phyloP scores from a whole-genome alignment of 2,113 vertebrate species.

The Polypterus bichir region DNA sequence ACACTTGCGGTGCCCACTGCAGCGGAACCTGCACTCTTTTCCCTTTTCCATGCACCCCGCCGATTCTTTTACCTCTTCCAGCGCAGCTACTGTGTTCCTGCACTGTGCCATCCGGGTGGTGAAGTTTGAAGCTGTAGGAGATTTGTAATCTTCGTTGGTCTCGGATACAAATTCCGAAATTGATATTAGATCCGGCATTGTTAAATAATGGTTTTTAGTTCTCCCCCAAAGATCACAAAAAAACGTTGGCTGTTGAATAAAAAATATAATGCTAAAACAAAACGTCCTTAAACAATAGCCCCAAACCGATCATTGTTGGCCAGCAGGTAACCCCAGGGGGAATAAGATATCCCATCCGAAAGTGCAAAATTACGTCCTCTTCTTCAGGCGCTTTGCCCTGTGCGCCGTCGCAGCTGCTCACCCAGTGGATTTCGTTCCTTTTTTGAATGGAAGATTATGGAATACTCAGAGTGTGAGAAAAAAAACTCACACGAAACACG shows the following conservation, averaged over 20 bases:
- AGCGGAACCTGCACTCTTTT: not conserved
- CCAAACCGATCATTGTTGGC: too few species aligned
- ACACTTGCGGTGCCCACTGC: not conserved
- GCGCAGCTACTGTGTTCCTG: slow-evolving; percentile 69
- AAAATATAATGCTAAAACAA: too few species aligned
- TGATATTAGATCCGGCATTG: slow-evolving; percentile 76
- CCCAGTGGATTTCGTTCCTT: too few species aligned
- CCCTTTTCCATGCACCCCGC: not conserved
- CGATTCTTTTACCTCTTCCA: slow-evolving; percentile 71
- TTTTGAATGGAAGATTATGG: too few species aligned
- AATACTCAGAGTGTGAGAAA: too few species aligned
- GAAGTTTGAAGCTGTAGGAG: slow-evolving; percentile 88
- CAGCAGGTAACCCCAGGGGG: too few species aligned
- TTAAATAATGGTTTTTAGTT: not conserved
- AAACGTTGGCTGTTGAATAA: not conserved
- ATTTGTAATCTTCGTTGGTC: slow-evolving; percentile 87
- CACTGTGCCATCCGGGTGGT: slow-evolving; percentile 76
- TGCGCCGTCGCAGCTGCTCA: too few species aligned
- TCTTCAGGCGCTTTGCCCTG: too few species aligned
- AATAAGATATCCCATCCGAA: too few species aligned
- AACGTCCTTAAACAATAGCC: too few species aligned
- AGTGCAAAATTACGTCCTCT: too few species aligned
- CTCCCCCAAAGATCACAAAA: not conserved
- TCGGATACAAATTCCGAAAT: slow-evolving; percentile 79
- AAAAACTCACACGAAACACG: too few species aligned